Base-by-base conservation (phyloP, 2,113 vertebrate genomes). In the Psettodes erumei region DNA sequence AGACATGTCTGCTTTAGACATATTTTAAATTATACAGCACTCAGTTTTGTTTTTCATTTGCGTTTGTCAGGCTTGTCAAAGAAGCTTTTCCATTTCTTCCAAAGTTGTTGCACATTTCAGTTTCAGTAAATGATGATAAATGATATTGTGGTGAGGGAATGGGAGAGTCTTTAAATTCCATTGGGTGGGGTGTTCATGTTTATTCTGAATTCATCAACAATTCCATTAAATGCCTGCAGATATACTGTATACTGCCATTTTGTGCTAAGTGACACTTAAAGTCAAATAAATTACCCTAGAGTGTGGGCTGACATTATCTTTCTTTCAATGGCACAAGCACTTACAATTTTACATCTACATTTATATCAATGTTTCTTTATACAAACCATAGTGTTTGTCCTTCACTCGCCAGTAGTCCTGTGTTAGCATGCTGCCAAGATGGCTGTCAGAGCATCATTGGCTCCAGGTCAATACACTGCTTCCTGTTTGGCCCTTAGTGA, bases 401-500 rank as follows among this genome's bases (percentile, higher is more conserved):
- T 33, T 42, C 19, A 70, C 25, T 58, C 32, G 63, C 74, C 66
- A 84, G 28, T 63, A 21, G 40, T 35, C 1, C 47, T 30, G 28
- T 35, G 23, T 59, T 53, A 11, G 13, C 11, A 53, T 45, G 19
- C 43, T 71, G 43, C 58, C 59, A 70, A 62, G 6, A 60, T 83
- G 64, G 30, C 66, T 50, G n/a, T 42, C 8, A 30, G 45, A n/a
- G 56, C 21, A 61, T 75, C 12, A 50, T 70, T 73, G 58, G 38
- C 68, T 47, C 27, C 67, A 75, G 62, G 62, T 75, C 77, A 70
- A 53, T 68, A 28, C 59, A 60, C 47, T 47, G 63, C 64, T 77
- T 82, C 64, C 77, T 69, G 40, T 37, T 45, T 60, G 27, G 18
- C 48, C 50, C 66, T 80, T 58, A 78, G 40, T 71, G 77, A 77